Evolutionary conservation across 2,888 invertebrate genomes (phyloP).

Genomic region (Drosophila diplacantha): DNA sequence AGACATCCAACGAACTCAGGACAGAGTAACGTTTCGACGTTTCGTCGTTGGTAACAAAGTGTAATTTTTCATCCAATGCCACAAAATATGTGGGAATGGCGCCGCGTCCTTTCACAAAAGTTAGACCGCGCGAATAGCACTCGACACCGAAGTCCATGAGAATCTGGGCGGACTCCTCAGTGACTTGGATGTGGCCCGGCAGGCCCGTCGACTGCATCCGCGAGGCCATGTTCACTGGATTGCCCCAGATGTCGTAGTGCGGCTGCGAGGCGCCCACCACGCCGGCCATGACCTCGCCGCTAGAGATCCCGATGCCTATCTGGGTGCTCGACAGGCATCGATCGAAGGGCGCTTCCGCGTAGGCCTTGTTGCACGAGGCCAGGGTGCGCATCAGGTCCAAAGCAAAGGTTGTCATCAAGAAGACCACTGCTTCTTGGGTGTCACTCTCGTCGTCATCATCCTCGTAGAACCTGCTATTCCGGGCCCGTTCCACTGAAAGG

Average conservation of each 20-base stretch:
- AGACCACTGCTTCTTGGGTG: slow-evolving; percentile 78
- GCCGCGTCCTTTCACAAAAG: slow-evolving; percentile 83
- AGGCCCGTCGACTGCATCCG: slow-evolving; percentile 95
- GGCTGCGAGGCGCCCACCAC: slow-evolving; percentile 96
- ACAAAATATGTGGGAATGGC: slow-evolving; percentile 86
- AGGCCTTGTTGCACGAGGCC: slow-evolving; percentile 78
- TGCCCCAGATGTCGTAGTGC: slow-evolving; percentile 97
- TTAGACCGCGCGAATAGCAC: slow-evolving; percentile 84
- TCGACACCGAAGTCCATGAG: slow-evolving; percentile 83
- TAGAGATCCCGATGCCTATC: slow-evolving; percentile 84
- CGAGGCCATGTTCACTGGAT: slow-evolving; percentile 97
- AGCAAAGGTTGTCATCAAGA: slow-evolving; percentile 79
- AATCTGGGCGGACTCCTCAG: slow-evolving; percentile 84
- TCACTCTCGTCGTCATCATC: slow-evolving; percentile 78
- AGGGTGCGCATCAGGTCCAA: slow-evolving; percentile 83
- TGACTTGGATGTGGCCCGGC: slow-evolving; percentile 87
- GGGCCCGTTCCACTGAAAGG: not conserved
- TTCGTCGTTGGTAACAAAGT: slow-evolving; percentile 45
- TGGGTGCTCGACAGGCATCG: slow-evolving; percentile 58
- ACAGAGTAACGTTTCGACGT: not conserved
- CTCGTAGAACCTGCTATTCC: slow-evolving; percentile 82
- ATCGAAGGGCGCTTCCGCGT: slow-evolving; percentile 78
- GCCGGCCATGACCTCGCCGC: slow-evolving; percentile 95
- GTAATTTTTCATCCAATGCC: slow-evolving; percentile 81
- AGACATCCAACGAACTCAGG: no score